Conservation (phyloP, 1,140 invertebrate genomes). For the Aphaenogaster ashmeadi region DNA sequence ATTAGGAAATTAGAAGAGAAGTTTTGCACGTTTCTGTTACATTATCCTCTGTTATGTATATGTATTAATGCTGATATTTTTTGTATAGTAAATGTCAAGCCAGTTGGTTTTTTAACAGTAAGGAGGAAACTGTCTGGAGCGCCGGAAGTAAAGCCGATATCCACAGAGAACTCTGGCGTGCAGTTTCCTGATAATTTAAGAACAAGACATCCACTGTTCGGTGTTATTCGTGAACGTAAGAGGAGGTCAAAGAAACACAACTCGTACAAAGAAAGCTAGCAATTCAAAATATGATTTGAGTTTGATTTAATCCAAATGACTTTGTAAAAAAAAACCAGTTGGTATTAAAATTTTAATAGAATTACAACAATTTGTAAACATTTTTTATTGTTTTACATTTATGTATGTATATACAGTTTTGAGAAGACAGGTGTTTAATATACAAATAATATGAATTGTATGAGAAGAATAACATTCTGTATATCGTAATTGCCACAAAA, state of each 20-base stretch:
- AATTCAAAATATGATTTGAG: not conserved
- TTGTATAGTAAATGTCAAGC: slow-evolving; percentile 78
- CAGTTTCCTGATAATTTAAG: slow-evolving; percentile 79
- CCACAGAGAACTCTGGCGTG: slow-evolving; percentile 56
- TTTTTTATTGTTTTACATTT: not conserved
- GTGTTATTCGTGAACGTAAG: slow-evolving; percentile 66
- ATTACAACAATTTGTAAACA: slow-evolving; percentile 1
- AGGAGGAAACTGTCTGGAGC: slow-evolving; percentile 76
- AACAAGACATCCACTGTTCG: slow-evolving; percentile 79
- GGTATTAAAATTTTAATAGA: not conserved
- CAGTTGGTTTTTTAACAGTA: slow-evolving; percentile 74
- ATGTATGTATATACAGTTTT: too few relatives aligned
- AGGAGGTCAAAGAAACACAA: slow-evolving; percentile 43
- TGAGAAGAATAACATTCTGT: not conserved
- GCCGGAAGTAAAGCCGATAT: slow-evolving; percentile 57
- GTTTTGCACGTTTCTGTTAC: not conserved
- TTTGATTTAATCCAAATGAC: not conserved
- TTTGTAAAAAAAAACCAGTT: not conserved
- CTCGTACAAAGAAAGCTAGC: not conserved
- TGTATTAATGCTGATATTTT: slow-evolving; percentile 40
- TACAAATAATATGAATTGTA: too few relatives aligned
- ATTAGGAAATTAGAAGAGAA: not conserved
- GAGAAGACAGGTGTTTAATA: too few relatives aligned
- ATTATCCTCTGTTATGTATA: not conserved
- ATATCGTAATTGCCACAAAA: not conserved